Evolutionary conservation across 2,113 vertebrate species (phyloP).

Genomic region (Phaethornis superciliosus): DNA sequence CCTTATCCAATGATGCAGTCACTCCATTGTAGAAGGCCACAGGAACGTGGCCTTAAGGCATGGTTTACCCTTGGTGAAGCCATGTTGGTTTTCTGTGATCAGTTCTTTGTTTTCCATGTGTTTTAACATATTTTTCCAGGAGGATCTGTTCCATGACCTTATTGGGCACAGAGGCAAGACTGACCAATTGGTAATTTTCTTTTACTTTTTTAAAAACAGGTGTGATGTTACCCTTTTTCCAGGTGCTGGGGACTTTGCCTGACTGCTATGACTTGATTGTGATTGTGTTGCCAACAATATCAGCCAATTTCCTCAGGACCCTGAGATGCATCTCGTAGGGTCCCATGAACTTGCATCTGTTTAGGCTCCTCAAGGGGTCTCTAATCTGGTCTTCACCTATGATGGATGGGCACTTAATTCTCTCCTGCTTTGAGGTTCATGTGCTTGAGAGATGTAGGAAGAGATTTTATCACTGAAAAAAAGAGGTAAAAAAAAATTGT

Average conservation of each 20-base stretch:
- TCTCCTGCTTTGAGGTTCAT: not conserved
- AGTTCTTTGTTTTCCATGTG: not conserved
- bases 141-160: not conserved
- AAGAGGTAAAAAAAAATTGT: not conserved
- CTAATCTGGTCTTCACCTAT: fast-evolving
- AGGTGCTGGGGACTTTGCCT: not conserved
- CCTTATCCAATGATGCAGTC: not conserved
- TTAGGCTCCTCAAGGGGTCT: not conserved
- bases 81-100: not conserved
- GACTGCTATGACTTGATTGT: not conserved
- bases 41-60: not conserved
- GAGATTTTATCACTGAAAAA: not conserved
- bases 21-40: not conserved
- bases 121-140: not conserved
- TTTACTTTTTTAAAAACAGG: not conserved
- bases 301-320: not conserved
- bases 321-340: not conserved
- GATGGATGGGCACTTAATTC: not conserved
- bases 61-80: not conserved
- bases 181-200: not conserved
- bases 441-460: not conserved
- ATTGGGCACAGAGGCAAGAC: not conserved
- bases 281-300: not conserved
- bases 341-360: no score
- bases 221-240: not conserved